Conservation (phyloP, 2,113 vertebrate species). For the Zosterops japonicus region DNA sequence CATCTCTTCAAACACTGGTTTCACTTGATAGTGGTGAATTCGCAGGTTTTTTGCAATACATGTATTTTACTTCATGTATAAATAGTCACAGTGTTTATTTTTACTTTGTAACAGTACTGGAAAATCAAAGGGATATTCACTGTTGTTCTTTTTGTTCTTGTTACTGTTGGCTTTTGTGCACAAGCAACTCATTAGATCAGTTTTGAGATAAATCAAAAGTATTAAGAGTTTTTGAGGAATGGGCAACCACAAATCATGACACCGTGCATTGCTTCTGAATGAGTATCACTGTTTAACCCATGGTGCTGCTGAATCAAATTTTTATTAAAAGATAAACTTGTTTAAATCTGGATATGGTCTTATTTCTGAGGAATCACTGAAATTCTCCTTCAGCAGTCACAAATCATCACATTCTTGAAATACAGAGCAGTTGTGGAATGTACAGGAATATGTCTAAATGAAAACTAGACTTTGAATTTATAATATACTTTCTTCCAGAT, state of each 20-base stretch:
- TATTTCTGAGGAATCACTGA: neutral
- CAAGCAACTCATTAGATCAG: neutral
- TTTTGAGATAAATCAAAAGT: neutral
- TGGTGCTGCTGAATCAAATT: neutral
- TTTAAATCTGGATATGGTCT: neutral
- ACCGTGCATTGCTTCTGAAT: neutral
- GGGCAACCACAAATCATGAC: neutral
- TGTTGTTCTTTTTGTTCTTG: neutral
- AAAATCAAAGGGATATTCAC: neutral
- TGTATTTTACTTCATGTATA: neutral
- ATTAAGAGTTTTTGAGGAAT: neutral
- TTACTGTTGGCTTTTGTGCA: neutral
- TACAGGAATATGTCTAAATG: neutral
- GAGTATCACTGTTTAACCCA: neutral
- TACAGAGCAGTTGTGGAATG: neutral
- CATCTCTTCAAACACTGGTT: neutral
- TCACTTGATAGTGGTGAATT: neutral
- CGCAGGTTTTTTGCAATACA: neutral
- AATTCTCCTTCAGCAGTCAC: neutral
- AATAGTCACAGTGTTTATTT: neutral
- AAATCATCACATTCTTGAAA: neutral
- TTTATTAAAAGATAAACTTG: neutral
- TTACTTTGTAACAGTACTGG: neutral
- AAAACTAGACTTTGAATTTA: neutral
- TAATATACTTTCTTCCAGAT: constrained; percentile 71